Percentiles rank a stretch among this genome's conserved stretches.
These are phyloP conservation scores for pig (Sus scrofa) DNA, from an alignment of 2,113 vertebrate species.

Conservation along the genomic window T2T-Sscrofa CM000815.6:94421501-94422000, in stretches of 20 bases:
- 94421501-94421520: background rate
- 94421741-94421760: background rate
- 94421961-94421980: background rate
- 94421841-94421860: background rate
- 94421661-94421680: background rate
- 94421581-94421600: background rate
- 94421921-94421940: background rate
- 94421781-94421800: background rate
- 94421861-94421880: background rate
- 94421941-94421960: background rate
- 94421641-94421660: background rate
- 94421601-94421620: constrained; percentile 52
- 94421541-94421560: background rate
- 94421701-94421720: background rate
- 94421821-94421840: background rate
- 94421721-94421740: background rate
- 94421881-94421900: background rate
- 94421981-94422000: background rate
- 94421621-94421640: constrained; percentile 23
- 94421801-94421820: background rate
- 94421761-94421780: background rate
- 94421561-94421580: background rate
- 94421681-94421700: background rate
- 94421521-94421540: background rate
- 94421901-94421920: background rate